Evolutionary conservation across 1,140 invertebrate species (phyloP).

Genomic region (Diabrotica undecimpunctata): DNA sequence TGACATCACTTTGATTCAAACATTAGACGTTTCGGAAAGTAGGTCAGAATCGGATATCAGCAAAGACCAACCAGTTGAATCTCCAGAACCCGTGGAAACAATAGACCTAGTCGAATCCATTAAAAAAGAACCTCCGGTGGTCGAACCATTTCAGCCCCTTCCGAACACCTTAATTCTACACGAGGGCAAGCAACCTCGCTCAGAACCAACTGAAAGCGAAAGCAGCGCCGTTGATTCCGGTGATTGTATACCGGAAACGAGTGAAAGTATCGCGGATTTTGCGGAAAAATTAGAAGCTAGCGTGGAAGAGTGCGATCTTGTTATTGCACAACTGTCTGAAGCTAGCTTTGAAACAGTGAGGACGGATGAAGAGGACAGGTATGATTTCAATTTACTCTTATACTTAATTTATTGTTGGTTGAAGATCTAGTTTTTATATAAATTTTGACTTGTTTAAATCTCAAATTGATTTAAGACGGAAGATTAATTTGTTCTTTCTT

Average conservation of each 20-base stretch:
- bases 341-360: conserved; percentile 35
- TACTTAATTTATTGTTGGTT: no score
- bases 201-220: conserved; percentile 25
- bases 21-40: conserved; percentile 9
- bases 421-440: no score
- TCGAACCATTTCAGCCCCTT: conserved; percentile 36
- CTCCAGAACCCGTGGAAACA: not conserved
- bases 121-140: conserved; percentile 14
- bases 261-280: conserved; percentile 31
- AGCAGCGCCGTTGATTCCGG: conserved; percentile 31
- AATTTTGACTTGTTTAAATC: no score
- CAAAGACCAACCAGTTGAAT: conserved; percentile 5
- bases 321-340: conserved; percentile 37
- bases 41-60: not conserved
- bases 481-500: no score
- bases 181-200: conserved; percentile 36
- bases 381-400: not conserved
- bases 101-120: conserved; percentile 5
- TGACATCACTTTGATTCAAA: conserved; percentile 5
- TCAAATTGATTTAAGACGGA: no score
- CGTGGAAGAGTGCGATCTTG: conserved; percentile 47
- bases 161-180: conserved; percentile 45
- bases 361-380: conserved; percentile 41
- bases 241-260: conserved; percentile 16
- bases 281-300: conserved; percentile 44